phyloP scores from a whole-genome alignment of 53 echinoderm and acorn worm genomes.

The Echinometra lucunter region DNA sequence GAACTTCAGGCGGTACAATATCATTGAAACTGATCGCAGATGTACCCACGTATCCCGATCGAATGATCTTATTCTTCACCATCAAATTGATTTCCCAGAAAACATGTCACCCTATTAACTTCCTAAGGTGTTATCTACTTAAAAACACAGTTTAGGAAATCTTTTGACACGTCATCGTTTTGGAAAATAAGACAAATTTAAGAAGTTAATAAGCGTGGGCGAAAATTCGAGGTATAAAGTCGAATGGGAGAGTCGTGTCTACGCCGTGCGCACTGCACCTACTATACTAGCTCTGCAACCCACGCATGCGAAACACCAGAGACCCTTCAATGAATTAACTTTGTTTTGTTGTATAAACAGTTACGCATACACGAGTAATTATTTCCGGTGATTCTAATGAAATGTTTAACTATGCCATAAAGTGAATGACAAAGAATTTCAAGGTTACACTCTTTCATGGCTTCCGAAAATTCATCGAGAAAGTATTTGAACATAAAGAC shows the following conservation, averaged over 20 bases:
- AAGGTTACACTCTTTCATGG: background rate
- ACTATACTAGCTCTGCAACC: background rate
- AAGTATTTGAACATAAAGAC: conserved; percentile 6
- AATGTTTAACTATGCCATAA: background rate
- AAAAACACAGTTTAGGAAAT: background rate
- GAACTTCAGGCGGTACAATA: background rate
- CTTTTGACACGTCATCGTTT: background rate
- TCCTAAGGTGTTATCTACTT: conserved; percentile 29
- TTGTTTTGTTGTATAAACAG: background rate
- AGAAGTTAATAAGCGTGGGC: background rate
- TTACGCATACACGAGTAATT: conserved; percentile 25
- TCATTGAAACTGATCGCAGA: background rate
- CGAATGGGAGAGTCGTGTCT: background rate
- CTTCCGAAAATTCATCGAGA: conserved; percentile 18
- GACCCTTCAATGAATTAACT: background rate
- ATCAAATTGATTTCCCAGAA: background rate
- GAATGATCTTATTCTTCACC: background rate
- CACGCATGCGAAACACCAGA: background rate
- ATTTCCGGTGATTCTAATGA: conserved; percentile 28
- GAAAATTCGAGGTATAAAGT: background rate
- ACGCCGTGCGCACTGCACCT: background rate
- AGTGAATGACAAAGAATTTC: background rate
- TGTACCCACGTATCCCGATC: background rate
- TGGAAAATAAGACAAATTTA: background rate
- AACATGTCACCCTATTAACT: background rate